Base-by-base conservation (phyloP, 2,113 vertebrate species). In the Mesembrinibis cayennensis region DNA sequence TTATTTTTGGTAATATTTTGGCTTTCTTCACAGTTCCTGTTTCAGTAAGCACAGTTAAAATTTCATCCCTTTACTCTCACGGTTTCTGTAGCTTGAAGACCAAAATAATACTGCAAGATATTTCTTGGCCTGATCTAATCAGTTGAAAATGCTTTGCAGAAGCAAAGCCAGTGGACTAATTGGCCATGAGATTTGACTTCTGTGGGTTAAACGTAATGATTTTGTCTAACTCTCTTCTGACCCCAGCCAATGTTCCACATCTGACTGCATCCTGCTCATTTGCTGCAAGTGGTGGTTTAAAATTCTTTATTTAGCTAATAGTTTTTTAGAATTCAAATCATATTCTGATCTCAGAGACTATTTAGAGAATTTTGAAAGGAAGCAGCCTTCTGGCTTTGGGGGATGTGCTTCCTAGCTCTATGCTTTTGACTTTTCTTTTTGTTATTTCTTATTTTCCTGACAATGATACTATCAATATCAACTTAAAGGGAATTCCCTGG, bases 401-500 rank as follows among this genome's bases (percentile, higher is more conserved):
- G 36, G 20, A 72, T 53, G 22, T 73, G 16, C 42, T 78, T 90
- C 65, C 84, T 61, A 79, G n/a, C 44, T 87, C 47, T 40, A 2
- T 82, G 83, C 65, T 87, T 95, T 93, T 89, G 83, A 87, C 73
- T 87, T 87, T 63, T 69, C 40, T 47, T 53, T 81, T 66, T 7
- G 7, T 77, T 94, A 80, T 93, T 95, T 92, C 65, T 62, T 87
- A 65, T 95, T 92, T 93, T 90, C 42, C n/a, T 76, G 77, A 88
- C 40, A 95, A 89, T 87, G 84, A 89, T 61, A 23, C 69, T 95
- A 89, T 96, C 89, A 76, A 84, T 92, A 89, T 29, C 44, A 84
- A 95, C 87, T 76, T 89, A 95, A 95, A 95, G 87, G 49, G 70
- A 95, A 97, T 96, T 96, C 96, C 97, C 91, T 72, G 6, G 77